phyloP scores from a whole-genome alignment of 1,140 invertebrate genomes.

The Chelonus insularis region DNA sequence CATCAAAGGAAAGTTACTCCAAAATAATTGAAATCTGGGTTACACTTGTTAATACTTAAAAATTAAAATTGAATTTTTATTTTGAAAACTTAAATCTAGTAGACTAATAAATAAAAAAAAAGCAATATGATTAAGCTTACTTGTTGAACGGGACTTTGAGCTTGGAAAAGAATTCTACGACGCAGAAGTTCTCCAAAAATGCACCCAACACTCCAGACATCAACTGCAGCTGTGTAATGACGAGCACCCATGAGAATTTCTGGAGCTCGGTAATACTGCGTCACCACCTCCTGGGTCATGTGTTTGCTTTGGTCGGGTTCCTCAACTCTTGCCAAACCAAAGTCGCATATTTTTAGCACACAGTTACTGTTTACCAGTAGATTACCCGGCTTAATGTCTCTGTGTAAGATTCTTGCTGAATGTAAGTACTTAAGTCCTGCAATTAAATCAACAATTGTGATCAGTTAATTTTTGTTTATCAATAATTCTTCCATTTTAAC shows the following conservation, averaged over 20 bases:
- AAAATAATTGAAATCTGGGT: no score
- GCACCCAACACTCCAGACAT: slow-evolving; percentile 99
- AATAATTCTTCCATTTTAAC: no score
- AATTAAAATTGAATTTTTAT: no score
- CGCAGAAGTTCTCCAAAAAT: slow-evolving; percentile 97
- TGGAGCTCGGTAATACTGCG: slow-evolving; percentile 98
- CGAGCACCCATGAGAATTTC: slow-evolving; percentile 98
- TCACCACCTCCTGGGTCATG: slow-evolving; percentile 99
- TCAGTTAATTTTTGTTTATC: no score
- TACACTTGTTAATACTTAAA: no score
- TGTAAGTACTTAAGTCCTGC: slow-evolving; percentile 96
- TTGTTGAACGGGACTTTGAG: slow-evolving; percentile 92
- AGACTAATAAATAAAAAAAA: no score
- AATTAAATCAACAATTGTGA: no score
- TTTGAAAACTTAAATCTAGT: no score
- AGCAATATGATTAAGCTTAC: no score
- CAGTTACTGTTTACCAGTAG: slow-evolving; percentile 98
- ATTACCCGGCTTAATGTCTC: slow-evolving; percentile 99
- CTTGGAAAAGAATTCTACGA: slow-evolving; percentile 95
- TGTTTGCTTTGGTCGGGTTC: slow-evolving; percentile 88
- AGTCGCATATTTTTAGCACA: slow-evolving; percentile 99
- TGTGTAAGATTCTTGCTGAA: slow-evolving; percentile 94
- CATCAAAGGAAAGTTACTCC: no score
- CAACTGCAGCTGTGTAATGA: slow-evolving; percentile 95
- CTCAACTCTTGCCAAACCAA: slow-evolving; percentile 92